These are phyloP conservation scores for Trichopoda pennipes DNA, from an alignment of 2,888 invertebrate genomes.

Conservation along the genomic window DNA sequence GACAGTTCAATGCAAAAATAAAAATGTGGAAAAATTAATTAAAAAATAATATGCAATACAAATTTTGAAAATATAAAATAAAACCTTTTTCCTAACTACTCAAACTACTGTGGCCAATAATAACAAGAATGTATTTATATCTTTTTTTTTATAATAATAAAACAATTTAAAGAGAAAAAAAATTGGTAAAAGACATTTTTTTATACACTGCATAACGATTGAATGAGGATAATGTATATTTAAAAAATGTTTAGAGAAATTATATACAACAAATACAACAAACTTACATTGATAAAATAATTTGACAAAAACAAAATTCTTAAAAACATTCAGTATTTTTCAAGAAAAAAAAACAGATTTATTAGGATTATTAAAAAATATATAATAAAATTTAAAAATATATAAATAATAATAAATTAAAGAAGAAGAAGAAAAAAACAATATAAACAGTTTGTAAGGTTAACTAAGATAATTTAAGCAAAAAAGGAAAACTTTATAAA, in stretches of 20 bases:
- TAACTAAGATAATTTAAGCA: constrained; percentile 23
- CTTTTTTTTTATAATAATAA: constrained; percentile 62
- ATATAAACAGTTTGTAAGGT: constrained; percentile 12
- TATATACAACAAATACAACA: constrained; percentile 31
- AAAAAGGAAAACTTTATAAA: constrained; percentile 41
- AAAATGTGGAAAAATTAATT: too few species aligned
- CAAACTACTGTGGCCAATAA: constrained; percentile 9
- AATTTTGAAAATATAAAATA: too few species aligned
- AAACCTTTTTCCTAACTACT: background rate
- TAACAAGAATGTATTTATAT: constrained; percentile 39
- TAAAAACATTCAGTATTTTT: constrained; percentile 1
- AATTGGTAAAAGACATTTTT: constrained; percentile 62
- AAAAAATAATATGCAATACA: too few species aligned
- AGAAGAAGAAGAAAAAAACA: background rate
- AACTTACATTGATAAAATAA: constrained; percentile 14
- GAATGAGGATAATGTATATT: constrained; percentile 60
- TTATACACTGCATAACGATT: constrained; percentile 53
- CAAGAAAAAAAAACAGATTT: constrained; percentile 27
- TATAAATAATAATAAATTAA: constrained; percentile 23
- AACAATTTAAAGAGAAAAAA: constrained; percentile 40
- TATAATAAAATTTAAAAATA: constrained; percentile 31
- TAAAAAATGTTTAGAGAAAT: constrained; percentile 45
- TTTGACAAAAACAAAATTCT: background rate
- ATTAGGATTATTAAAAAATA: constrained; percentile 44
- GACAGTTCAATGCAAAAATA: too few species aligned